These are phyloP conservation scores for Platygyra sinensis DNA, from an alignment of 64 coral and sea anemone species.

Conservation along the genomic window DNA sequence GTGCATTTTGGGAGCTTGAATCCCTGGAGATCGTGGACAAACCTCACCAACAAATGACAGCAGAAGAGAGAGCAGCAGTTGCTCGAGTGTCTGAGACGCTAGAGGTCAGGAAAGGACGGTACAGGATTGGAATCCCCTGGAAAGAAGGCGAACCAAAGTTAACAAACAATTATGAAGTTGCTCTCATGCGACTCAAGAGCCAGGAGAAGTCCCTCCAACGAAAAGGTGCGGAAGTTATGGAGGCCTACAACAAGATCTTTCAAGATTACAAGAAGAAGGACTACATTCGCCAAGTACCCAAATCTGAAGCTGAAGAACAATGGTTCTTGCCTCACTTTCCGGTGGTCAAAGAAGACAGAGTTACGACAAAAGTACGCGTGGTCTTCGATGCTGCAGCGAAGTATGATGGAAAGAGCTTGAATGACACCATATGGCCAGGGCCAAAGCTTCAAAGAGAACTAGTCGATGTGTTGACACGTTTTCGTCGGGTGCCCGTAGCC, in stretches of 20 bases:
- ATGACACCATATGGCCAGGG: slow-evolving; percentile 37
- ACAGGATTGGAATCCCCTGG: slow-evolving; percentile 60
- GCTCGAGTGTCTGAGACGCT: background rate
- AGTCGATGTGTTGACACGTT: slow-evolving; percentile 44
- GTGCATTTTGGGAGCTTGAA: slow-evolving; percentile 43
- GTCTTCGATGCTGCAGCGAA: slow-evolving; percentile 51
- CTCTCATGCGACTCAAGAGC: slow-evolving; percentile 1
- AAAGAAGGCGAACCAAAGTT: slow-evolving; percentile 53
- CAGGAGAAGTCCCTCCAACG: slow-evolving; percentile 8
- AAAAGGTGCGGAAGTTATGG: slow-evolving; percentile 35
- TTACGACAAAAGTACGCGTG: slow-evolving; percentile 51
- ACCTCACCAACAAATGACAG: slow-evolving; percentile 1
- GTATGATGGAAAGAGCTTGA: slow-evolving; percentile 56
- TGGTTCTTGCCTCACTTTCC: slow-evolving; percentile 33
- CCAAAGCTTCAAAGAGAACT: slow-evolving; percentile 64
- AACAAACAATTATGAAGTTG: slow-evolving; percentile 49
- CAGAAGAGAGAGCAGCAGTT: slow-evolving; percentile 8
- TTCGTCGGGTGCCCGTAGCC: slow-evolving; percentile 43
- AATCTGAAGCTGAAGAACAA: background rate
- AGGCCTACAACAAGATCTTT: slow-evolving; percentile 52
- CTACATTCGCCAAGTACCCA: slow-evolving; percentile 15
- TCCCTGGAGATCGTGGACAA: slow-evolving; percentile 43
- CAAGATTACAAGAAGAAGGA: slow-evolving; percentile 30
- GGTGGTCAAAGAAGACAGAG: slow-evolving; percentile 28
- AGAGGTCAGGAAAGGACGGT: slow-evolving; percentile 13